Evolutionary conservation across 2,113 vertebrate genomes (phyloP).

Genomic region (Pseudorhombus dupliciocellatus): DNA sequence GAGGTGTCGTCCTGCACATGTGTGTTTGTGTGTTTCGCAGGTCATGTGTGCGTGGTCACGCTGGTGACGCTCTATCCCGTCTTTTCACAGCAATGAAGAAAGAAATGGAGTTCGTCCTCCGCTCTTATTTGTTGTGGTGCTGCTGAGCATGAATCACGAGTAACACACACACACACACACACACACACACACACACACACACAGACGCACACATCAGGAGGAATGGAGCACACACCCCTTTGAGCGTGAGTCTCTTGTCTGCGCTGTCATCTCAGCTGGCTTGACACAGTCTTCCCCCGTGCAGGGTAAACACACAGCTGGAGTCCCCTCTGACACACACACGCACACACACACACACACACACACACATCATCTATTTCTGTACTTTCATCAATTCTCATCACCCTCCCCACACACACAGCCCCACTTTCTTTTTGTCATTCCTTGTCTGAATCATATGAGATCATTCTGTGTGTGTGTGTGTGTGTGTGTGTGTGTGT

Average conservation of each 20-base stretch:
- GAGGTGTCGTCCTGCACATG: not conserved
- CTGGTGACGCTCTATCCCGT: constrained; percentile 28
- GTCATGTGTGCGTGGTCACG: constrained; percentile 31
- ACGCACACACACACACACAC: constrained; percentile 10
- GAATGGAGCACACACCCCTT: constrained; percentile 13
- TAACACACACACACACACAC: not conserved
- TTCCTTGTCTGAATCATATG: not conserved
- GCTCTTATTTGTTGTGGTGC: constrained; percentile 21
- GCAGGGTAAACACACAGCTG: constrained; percentile 61
- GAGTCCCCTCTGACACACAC: constrained; percentile 16
- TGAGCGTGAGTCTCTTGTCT: constrained; percentile 22
- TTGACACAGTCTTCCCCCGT: constrained; percentile 34
- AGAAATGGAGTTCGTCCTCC: constrained; percentile 1
- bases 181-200: not conserved
- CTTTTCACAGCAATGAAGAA: not conserved
- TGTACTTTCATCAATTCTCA: constrained; percentile 5
- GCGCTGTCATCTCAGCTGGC: constrained; percentile 51
- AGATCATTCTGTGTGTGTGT: constrained; percentile 3
- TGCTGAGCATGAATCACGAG: constrained; percentile 21
- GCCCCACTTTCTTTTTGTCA: constrained; percentile 4
- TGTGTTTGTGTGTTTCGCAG: constrained; percentile 12
- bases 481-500: not conserved
- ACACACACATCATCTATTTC: constrained; percentile 23
- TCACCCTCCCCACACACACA: constrained; percentile 4
- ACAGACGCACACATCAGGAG: constrained; percentile 15